These are phyloP conservation scores for Sarcophaga variegata DNA, from an alignment of 2,888 invertebrate species.

Conservation along the genomic window DNA sequence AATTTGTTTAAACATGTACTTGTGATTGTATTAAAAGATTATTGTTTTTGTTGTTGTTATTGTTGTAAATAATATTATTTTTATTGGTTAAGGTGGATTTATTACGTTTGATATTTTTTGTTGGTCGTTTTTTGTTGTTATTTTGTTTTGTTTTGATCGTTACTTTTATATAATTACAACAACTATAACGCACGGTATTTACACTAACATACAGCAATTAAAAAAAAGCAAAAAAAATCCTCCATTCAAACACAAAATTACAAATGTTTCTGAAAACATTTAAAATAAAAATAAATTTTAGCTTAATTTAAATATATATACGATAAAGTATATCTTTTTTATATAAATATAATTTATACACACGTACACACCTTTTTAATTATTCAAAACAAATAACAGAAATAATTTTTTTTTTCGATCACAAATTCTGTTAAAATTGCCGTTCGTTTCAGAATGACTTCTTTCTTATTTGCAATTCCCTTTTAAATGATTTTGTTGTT, in stretches of 20 bases:
- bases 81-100: conserved; percentile 41
- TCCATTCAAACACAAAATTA: neutral
- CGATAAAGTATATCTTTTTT: neutral
- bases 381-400: conserved; percentile 6
- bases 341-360: neutral
- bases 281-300: neutral
- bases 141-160: conserved; percentile 49
- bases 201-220: conserved; percentile 1
- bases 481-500: conserved; percentile 24
- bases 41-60: conserved; percentile 24
- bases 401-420: neutral
- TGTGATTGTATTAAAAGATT: neutral
- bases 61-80: neutral
- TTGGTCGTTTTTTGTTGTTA: neutral
- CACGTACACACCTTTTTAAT: conserved; percentile 51
- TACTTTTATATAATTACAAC: conserved; percentile 51
- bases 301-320: too few species aligned
- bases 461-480: conserved; percentile 33
- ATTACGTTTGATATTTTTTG: neutral
- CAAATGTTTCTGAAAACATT: neutral
- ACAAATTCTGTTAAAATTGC: conserved; percentile 4
- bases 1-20: conserved; percentile 12
- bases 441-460: conserved; percentile 23
- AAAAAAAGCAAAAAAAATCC: neutral
- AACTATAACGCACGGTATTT: conserved; percentile 19